These are phyloP conservation scores for Monochamus alternatus DNA, from an alignment of 2,888 invertebrate genomes.

Conservation along the genomic window DNA sequence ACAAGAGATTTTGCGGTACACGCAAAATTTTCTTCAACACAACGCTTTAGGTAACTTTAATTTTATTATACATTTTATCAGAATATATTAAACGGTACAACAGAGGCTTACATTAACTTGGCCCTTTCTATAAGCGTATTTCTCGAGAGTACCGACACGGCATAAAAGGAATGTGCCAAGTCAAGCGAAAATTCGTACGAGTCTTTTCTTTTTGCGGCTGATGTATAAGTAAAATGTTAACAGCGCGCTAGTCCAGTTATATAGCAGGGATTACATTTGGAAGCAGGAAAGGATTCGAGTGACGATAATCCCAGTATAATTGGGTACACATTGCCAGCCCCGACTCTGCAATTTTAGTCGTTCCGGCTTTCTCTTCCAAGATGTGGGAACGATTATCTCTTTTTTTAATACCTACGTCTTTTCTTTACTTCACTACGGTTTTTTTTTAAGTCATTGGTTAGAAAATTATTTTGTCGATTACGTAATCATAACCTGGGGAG, in stretches of 20 bases:
- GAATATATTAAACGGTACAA: too few species aligned
- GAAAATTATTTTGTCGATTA: too few species aligned
- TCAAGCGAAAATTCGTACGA: slow-evolving; percentile 23
- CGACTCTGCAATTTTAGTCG: background rate
- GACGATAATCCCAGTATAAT: slow-evolving; percentile 24
- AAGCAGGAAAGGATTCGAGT: slow-evolving; percentile 6
- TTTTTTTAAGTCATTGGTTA: too few species aligned
- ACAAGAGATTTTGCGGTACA: too few species aligned
- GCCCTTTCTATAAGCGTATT: too few species aligned
- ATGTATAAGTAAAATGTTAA: slow-evolving; percentile 46
- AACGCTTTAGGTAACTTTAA: too few species aligned
- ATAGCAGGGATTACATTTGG: slow-evolving; percentile 50
- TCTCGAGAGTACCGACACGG: background rate
- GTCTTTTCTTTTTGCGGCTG: slow-evolving; percentile 36
- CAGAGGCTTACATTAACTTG: too few species aligned
- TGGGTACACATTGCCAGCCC: slow-evolving; percentile 13
- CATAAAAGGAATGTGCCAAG: slow-evolving; percentile 2
- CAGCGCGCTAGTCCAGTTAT: slow-evolving; percentile 47
- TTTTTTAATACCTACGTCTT: background rate
- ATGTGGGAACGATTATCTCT: background rate
- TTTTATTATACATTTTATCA: too few species aligned
- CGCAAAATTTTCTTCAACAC: too few species aligned
- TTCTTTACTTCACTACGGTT: too few species aligned
- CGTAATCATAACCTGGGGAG: too few species aligned
- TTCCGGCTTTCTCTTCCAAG: background rate